These are phyloP conservation scores for Rhogogaster chlorosoma DNA, from an alignment of 2,888 invertebrate species.

Conservation along the genomic window DNA sequence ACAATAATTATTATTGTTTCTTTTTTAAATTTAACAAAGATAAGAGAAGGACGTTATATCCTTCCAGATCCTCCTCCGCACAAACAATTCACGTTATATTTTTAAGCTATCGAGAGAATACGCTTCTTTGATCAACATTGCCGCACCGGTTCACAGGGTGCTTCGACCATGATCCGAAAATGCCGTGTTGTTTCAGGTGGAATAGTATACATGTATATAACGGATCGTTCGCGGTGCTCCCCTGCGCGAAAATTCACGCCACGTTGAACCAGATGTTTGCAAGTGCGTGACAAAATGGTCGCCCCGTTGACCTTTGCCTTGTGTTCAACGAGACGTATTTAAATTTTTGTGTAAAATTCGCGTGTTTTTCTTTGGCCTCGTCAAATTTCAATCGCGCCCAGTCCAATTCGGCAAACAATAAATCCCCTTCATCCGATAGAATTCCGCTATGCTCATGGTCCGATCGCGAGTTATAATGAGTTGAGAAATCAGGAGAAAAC, in stretches of 20 bases:
- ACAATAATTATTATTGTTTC: background rate
- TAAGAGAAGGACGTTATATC: background rate
- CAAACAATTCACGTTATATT: constrained; percentile 32
- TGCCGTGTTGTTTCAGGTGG: constrained; percentile 78
- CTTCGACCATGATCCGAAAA: constrained; percentile 72
- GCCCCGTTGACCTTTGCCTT: constrained; percentile 46
- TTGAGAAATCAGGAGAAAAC: constrained; percentile 29
- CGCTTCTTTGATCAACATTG: constrained; percentile 41
- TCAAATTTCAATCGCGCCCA: background rate
- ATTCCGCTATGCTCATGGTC: background rate
- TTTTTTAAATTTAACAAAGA: background rate
- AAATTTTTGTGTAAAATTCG: background rate
- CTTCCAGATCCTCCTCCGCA: background rate
- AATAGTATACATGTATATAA: constrained; percentile 60
- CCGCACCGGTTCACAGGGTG: constrained; percentile 36
- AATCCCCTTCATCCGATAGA: background rate
- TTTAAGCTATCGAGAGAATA: constrained; percentile 29
- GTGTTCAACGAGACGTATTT: constrained; percentile 32
- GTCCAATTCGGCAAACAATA: background rate
- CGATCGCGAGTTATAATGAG: background rate
- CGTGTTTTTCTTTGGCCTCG: background rate
- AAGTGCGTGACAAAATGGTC: constrained; percentile 40
- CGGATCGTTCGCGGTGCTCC: constrained; percentile 24
- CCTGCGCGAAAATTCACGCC: constrained; percentile 46
- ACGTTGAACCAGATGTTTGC: constrained; percentile 44